Conservation (phyloP, 2,113 vertebrate genomes). For the Promerops cafer region DNA sequence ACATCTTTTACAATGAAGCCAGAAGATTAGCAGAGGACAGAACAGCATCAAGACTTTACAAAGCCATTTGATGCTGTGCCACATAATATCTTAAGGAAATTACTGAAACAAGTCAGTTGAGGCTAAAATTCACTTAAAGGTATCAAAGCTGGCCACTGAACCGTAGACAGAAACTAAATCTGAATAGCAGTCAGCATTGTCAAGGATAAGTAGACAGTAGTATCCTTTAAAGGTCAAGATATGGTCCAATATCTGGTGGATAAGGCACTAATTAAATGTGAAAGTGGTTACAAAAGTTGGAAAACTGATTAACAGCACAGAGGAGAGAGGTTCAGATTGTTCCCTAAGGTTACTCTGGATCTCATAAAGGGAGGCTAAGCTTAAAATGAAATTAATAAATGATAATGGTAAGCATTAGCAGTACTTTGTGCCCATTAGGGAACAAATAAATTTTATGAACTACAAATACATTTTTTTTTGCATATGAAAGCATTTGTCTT, state of each 20-base stretch:
- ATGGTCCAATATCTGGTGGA: background rate
- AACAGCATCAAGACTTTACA: background rate
- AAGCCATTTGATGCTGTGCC: background rate
- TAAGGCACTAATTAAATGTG: background rate
- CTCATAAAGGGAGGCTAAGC: background rate
- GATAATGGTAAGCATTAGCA: background rate
- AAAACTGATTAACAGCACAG: background rate
- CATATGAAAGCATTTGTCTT: background rate
- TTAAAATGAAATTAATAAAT: background rate
- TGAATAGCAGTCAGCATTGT: background rate
- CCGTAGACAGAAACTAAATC: background rate
- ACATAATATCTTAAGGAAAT: background rate
- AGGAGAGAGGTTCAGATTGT: background rate
- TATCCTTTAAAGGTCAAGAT: background rate
- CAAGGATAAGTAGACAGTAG: background rate
- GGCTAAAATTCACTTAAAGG: background rate
- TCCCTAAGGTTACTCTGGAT: background rate
- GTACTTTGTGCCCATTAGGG: background rate
- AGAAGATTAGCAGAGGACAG: background rate
- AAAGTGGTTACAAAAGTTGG: background rate
- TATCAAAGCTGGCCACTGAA: background rate
- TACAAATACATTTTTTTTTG: background rate
- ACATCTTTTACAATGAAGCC: background rate
- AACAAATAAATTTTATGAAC: background rate
- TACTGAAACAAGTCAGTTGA: background rate